Evolutionary conservation across 2,888 invertebrate genomes (phyloP).

Genomic region (Rhabditoides inermis): DNA sequence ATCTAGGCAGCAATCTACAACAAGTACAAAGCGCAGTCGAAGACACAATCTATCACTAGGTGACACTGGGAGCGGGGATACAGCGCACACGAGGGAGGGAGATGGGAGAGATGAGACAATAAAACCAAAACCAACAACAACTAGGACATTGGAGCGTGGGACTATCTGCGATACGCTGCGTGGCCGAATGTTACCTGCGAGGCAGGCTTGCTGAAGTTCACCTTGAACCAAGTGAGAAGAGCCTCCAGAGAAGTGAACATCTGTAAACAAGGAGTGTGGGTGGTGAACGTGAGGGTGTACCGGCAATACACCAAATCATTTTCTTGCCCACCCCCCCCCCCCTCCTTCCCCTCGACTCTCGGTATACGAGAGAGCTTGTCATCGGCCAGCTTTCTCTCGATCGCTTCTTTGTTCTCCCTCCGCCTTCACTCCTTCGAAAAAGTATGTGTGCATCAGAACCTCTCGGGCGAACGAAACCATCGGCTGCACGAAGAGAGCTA

Average conservation of each 20-base stretch:
- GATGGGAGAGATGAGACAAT: not conserved
- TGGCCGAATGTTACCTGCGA: no score
- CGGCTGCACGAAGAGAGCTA: slow-evolving; percentile 87
- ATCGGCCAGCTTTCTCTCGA: slow-evolving; percentile 21
- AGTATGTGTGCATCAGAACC: slow-evolving; percentile 75
- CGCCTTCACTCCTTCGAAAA: slow-evolving; percentile 60
- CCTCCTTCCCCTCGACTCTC: slow-evolving; percentile 71
- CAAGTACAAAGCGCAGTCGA: no score
- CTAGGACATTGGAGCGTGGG: not conserved
- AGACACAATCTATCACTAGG: no score
- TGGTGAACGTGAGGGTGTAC: slow-evolving; percentile 41
- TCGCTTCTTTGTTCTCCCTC: slow-evolving; percentile 24
- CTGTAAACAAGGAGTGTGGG: no score
- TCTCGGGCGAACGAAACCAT: slow-evolving; percentile 90
- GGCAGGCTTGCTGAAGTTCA: slow-evolving; percentile 91
- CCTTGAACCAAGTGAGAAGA: slow-evolving; percentile 91
- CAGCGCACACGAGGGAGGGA: no score
- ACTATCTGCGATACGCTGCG: not conserved
- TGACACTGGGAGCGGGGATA: not conserved
- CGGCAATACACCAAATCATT: slow-evolving; percentile 47
- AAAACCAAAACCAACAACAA: not conserved
- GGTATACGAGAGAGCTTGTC: slow-evolving; percentile 7
- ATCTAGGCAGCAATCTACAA: no score
- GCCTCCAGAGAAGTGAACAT: slow-evolving; percentile 74
- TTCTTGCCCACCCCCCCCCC: no score